Evolutionary conservation across 2,113 vertebrate genomes (phyloP).

Genomic region (Vidua macroura): DNA sequence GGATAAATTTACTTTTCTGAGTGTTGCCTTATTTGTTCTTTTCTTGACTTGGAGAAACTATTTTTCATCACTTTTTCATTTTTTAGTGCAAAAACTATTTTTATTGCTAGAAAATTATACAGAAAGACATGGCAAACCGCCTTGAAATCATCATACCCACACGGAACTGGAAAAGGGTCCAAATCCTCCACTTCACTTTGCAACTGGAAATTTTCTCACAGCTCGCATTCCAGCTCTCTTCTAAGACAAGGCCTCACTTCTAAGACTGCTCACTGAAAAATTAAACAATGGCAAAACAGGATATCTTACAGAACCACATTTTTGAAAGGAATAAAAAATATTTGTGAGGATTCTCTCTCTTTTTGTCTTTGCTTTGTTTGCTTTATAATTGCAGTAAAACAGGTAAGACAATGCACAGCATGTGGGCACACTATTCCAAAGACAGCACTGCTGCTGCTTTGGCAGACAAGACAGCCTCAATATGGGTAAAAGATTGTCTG

Average conservation of each 20-base stretch:
- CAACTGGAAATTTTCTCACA: conserved; percentile 38
- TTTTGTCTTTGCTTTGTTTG: background rate
- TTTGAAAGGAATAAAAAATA: background rate
- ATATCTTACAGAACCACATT: background rate
- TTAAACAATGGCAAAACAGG: background rate
- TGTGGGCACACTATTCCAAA: background rate
- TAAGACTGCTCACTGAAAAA: background rate
- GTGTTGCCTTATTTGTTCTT: conserved; percentile 20
- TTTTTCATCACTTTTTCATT: conserved; percentile 5
- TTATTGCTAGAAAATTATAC: conserved; percentile 7
- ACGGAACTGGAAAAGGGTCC: background rate
- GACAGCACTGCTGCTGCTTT: background rate
- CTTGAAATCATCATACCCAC: conserved; percentile 10
- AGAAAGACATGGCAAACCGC: conserved; percentile 22
- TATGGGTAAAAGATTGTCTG: background rate
- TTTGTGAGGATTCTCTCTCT: background rate
- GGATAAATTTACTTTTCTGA: conserved; percentile 3
- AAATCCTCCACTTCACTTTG: background rate
- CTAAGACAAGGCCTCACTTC: background rate
- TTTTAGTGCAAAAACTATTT: conserved; percentile 17
- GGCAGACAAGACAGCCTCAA: background rate
- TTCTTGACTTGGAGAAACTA: background rate
- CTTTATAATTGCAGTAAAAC: background rate
- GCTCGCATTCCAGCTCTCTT: background rate
- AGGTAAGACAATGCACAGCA: background rate